Evolutionary conservation across 2,888 invertebrate species (phyloP).

Genomic region (Drosophila falleni): DNA sequence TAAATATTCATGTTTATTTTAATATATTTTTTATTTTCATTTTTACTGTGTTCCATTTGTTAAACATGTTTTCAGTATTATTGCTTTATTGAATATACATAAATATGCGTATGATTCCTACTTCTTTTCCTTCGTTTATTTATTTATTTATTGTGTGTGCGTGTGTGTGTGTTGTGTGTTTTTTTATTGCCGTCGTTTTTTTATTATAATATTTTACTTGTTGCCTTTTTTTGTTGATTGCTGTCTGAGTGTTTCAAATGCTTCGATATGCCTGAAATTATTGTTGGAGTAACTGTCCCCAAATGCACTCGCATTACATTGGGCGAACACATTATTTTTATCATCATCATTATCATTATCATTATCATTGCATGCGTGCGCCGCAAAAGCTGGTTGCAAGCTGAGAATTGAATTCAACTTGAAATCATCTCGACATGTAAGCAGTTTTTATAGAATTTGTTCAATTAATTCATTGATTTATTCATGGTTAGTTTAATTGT

Average conservation of each 20-base stretch:
- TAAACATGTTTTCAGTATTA: conserved; percentile 72
- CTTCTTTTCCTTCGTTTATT: background rate
- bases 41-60: conserved; percentile 59
- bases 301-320: conserved; percentile 56
- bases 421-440: conserved; percentile 37
- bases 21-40: conserved; percentile 32
- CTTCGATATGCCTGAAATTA: conserved; percentile 81
- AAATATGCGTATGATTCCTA: conserved; percentile 25
- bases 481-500: conserved; percentile 20
- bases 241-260: conserved; percentile 69
- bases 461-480: conserved; percentile 1
- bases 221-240: conserved; percentile 66
- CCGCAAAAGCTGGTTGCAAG: conserved; percentile 42
- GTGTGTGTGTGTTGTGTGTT: conserved; percentile 36
- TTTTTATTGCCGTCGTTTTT: conserved; percentile 63
- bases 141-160: conserved; percentile 37
- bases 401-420: conserved; percentile 16
- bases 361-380: conserved; percentile 40
- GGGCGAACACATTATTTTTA: conserved; percentile 59
- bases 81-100: conserved; percentile 83
- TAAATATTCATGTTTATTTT: conserved; percentile 66
- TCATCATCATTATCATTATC: conserved; percentile 15
- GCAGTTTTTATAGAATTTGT: conserved; percentile 35
- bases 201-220: conserved; percentile 14
- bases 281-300: conserved; percentile 69